Conservation (phyloP, 2,797 vertebrate genomes). For the Enteromius argenteus region DNA sequence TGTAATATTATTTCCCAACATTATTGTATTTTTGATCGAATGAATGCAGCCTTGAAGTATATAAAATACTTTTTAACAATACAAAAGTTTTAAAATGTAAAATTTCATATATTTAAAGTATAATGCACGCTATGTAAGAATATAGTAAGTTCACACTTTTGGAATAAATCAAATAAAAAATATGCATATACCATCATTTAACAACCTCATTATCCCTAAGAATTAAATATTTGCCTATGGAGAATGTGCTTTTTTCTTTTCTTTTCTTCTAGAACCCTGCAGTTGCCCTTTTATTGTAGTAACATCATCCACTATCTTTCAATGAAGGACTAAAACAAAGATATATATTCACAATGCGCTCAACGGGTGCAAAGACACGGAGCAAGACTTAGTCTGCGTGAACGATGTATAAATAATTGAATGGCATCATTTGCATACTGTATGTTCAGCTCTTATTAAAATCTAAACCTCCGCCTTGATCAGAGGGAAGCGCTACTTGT, state of each 20-base stretch:
- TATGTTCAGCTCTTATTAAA: conserved; percentile 42
- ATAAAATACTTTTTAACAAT: background rate
- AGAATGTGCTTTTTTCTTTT: background rate
- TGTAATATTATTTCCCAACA: background rate
- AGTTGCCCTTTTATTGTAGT: conserved; percentile 72
- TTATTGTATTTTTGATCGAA: no score
- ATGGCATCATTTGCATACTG: conserved; percentile 39
- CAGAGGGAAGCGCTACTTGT: conserved; percentile 21
- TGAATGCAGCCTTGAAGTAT: no score
- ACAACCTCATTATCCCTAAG: background rate
- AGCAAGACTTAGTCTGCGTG: conserved; percentile 44
- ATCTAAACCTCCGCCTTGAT: conserved; percentile 21
- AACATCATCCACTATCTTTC: conserved; percentile 81
- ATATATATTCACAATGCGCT: conserved; percentile 67
- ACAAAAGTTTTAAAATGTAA: background rate
- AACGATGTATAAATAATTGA: conserved; percentile 43
- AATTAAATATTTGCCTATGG: background rate
- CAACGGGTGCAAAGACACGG: conserved; percentile 62
- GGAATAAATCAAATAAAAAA: background rate
- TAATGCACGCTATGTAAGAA: background rate
- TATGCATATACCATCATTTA: background rate
- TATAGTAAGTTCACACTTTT: background rate
- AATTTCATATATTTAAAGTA: background rate
- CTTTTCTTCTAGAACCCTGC: conserved; percentile 64
- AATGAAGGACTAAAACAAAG: conserved; percentile 82